phyloP scores from a whole-genome alignment of 1,140 invertebrate genomes.

The Cotesia chilonis region DNA sequence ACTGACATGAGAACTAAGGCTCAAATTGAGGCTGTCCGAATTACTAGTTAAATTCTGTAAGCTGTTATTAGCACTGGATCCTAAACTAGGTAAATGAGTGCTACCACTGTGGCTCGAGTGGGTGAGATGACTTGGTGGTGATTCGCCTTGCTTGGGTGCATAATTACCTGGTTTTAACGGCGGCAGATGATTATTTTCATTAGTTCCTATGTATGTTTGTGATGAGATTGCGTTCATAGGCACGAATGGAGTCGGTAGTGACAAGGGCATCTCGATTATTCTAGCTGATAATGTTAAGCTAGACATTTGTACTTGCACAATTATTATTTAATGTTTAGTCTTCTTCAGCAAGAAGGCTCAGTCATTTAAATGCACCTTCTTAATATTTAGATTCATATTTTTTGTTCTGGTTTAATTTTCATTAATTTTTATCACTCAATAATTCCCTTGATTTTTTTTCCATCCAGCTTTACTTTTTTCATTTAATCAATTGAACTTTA shows the following conservation, averaged over 20 bases:
- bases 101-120: conserved; percentile 38
- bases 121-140: conserved; percentile 36
- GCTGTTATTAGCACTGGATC: conserved; percentile 54
- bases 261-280: conserved; percentile 58
- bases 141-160: conserved; percentile 47
- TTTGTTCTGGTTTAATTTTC: conserved; percentile 17
- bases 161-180: conserved; percentile 55
- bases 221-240: conserved; percentile 52
- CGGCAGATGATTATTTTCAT: conserved; percentile 59
- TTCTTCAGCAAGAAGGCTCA: conserved; percentile 9
- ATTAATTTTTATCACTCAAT: conserved; percentile 12
- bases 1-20: conserved; percentile 47
- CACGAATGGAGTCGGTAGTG: conserved; percentile 57
- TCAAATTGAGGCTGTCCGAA: conserved; percentile 40
- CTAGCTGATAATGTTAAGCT: conserved; percentile 47
- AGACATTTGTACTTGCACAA: conserved; percentile 50
- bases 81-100: conserved; percentile 51
- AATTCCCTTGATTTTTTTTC: background rate
- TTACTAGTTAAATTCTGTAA: conserved; percentile 50
- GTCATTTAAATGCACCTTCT: conserved; percentile 9
- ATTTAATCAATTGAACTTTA: no score
- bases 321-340: conserved; percentile 22
- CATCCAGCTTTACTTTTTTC: background rate
- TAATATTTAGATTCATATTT: background rate
- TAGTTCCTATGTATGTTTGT: conserved; percentile 56